Conservation (phyloP, 2,888 invertebrate genomes). For the Drosophila birchii region DNA sequence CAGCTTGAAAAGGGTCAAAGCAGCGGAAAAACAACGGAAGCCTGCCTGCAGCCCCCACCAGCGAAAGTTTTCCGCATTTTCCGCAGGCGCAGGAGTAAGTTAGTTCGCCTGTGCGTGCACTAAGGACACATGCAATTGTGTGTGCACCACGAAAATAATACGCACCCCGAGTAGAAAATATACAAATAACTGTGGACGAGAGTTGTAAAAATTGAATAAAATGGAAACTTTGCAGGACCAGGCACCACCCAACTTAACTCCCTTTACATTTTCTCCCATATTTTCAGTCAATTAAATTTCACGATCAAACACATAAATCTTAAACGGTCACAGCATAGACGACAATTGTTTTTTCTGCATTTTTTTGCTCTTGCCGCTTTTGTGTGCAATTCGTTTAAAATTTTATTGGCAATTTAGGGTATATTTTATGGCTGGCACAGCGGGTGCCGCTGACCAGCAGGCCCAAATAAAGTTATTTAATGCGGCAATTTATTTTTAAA, state of each 20-base stretch:
- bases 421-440: conserved; percentile 74
- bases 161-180: conserved; percentile 28
- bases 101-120: conserved; percentile 16
- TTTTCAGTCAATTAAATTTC: conserved; percentile 84
- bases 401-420: conserved; percentile 80
- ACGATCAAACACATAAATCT: conserved; percentile 82
- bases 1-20: conserved; percentile 33
- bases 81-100: neutral
- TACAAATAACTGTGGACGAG: conserved; percentile 43
- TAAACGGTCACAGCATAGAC: conserved; percentile 50
- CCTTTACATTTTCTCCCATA: conserved; percentile 60
- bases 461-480: conserved; percentile 72
- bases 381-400: conserved; percentile 72
- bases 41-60: conserved; percentile 2
- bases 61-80: conserved; percentile 24
- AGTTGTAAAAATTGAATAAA: conserved; percentile 50
- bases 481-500: conserved; percentile 67
- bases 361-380: conserved; percentile 55
- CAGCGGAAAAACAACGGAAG: conserved; percentile 44
- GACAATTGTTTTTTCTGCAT: conserved; percentile 52
- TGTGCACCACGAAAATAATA: conserved; percentile 27
- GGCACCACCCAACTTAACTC: neutral
- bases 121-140: conserved; percentile 32
- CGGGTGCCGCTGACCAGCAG: conserved; percentile 57
- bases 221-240: conserved; percentile 28